Evolutionary conservation across 2,888 invertebrate species (phyloP).

Genomic region (Mylabris sibirica): DNA sequence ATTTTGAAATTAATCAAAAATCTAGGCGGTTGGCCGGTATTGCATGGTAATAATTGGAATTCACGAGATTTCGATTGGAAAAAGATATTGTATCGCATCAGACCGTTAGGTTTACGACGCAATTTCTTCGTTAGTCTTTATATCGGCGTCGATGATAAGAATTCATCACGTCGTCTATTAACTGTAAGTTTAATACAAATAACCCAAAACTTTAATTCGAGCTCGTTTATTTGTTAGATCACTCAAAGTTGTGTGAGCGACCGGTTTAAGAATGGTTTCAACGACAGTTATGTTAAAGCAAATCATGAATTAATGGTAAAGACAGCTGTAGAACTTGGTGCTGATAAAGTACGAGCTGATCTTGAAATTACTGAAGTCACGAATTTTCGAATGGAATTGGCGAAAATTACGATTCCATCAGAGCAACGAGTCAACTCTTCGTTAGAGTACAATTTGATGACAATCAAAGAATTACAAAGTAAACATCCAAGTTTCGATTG

Average conservation of each 20-base stretch:
- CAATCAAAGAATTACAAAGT: conserved; percentile 26
- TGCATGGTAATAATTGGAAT: conserved; percentile 41
- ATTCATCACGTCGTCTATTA: conserved; percentile 21
- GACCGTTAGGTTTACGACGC: conserved; percentile 32
- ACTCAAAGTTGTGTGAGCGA: conserved; percentile 31
- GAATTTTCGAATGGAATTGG: conserved; percentile 22
- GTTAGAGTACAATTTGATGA: conserved; percentile 59
- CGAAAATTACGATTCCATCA: conserved; percentile 19
- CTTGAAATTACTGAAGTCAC: conserved; percentile 26
- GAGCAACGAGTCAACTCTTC: conserved; percentile 21
- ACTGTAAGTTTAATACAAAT: conserved; percentile 15
- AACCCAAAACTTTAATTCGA: neutral
- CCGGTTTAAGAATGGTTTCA: conserved; percentile 28
- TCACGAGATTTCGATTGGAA: conserved; percentile 42
- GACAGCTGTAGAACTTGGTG: conserved; percentile 37
- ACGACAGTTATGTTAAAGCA: conserved; percentile 35
- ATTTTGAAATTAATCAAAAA: conserved; percentile 33
- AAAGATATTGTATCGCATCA: conserved; percentile 30
- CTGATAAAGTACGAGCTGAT: conserved; percentile 26
- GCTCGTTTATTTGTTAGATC: conserved; percentile 34
- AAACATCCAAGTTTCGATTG: conserved; percentile 26
- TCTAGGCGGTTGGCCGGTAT: conserved; percentile 47
- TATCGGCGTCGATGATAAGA: conserved; percentile 25
- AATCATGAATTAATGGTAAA: conserved; percentile 34
- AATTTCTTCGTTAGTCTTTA: conserved; percentile 35